Base-by-base conservation (phyloP, 2,888 invertebrate genomes). In the Microplitis deprimator region DNA sequence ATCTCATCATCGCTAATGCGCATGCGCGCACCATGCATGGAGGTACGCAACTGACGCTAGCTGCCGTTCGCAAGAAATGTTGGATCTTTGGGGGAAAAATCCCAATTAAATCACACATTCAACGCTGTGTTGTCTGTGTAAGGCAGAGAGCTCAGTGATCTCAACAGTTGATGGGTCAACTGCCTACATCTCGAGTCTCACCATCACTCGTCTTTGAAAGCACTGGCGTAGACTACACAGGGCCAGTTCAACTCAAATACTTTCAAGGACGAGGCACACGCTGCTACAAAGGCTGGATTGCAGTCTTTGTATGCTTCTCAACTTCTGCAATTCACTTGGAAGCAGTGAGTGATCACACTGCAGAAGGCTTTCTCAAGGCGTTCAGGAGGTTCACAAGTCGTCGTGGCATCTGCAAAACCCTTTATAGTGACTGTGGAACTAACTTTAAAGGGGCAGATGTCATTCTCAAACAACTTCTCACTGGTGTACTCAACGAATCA, bases 351-450 rank as follows among this genome's bases (percentile, higher is more conserved):
- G 17, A 17, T 17, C 1, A 17, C 59, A 59, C 81, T n/a, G 77
- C 82, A 1, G 80, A 81, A 1, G 79, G 76, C 1, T 85, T 85
- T 20, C 10, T 85, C 2, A 80, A 79, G 0, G 81, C 82, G 1
- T 80, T 81, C 10, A 72, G 79, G 65, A 71, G 82, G 5, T 84
- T 84, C 60, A 79, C 80, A 8, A 75, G 81, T 7, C 68, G 82
- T 7, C 64, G 83, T 41, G 82, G 84, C 10, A 77, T 76, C 8
- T 79, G 79, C 16, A 40, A 39, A 10, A 78, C 78, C 1, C 17
- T 83, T 0, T 79, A 70, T 20, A 80, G 77, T 50, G 84, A 85
- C 65, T 80, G 79, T 62, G 83, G 83, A 2, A 83, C 82, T 0
- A 83, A 83, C 64, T 84, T 84, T 62, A 65, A 81, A 3, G 83